phyloP scores from a whole-genome alignment of 2,113 vertebrate species.

The Indicator indicator region DNA sequence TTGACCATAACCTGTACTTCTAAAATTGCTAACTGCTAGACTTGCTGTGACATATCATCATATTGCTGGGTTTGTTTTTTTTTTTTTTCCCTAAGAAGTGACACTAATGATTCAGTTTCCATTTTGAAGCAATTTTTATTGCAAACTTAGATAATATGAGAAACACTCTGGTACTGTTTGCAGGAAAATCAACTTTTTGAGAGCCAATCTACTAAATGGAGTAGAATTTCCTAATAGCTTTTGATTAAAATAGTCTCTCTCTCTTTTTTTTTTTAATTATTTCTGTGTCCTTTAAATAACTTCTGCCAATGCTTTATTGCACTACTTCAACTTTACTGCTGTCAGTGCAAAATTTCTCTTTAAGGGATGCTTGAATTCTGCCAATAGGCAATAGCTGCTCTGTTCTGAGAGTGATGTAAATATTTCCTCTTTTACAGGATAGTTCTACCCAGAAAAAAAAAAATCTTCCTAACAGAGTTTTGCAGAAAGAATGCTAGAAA shows the following conservation, averaged over 20 bases:
- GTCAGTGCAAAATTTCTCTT: conserved; percentile 1
- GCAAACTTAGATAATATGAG: not conserved
- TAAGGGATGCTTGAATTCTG: not conserved
- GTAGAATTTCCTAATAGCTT: conserved; percentile 21
- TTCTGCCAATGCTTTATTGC: conserved; percentile 9
- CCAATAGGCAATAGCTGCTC: not conserved
- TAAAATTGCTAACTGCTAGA: conserved; percentile 9
- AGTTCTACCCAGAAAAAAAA: not conserved
- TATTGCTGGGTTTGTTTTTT: not conserved
- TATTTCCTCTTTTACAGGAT: not conserved
- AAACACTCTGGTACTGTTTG: not conserved
- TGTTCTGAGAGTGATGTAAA: not conserved
- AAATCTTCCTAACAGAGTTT: not conserved
- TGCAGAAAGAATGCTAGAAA: not conserved
- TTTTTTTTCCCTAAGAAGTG: not conserved
- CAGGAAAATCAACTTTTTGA: conserved; percentile 7
- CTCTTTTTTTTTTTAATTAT: not conserved
- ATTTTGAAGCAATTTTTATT: conserved; percentile 35
- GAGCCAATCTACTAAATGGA: not conserved
- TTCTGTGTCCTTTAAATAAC: not conserved
- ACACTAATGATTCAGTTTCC: not conserved
- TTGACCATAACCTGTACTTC: not conserved
- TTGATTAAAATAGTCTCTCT: not conserved
- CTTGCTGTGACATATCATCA: not conserved
- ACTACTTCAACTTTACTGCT: conserved; percentile 14